Evolutionary conservation across 2,113 vertebrate species (phyloP), one percentile per base, ranked within the genome.

Genomic region (Ancistrus triradiatus): DNA sequence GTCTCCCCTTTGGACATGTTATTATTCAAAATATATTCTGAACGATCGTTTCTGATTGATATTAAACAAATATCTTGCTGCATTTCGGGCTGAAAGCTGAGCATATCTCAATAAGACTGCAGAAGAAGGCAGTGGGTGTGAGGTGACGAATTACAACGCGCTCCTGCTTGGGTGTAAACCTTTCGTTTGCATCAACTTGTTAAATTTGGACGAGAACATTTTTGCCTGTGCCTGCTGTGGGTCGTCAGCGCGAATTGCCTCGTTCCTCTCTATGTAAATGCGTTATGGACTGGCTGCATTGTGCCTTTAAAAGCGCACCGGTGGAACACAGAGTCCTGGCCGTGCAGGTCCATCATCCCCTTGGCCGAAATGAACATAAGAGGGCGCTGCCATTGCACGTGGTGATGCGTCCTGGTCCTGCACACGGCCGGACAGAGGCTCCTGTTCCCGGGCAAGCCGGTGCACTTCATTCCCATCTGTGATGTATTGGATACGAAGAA

Each of bases 351-450:
- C 79, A 74, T 82, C 81, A 83, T 85, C 85, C 83, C 83, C 74
- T 66, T 84, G 85, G 86, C 81, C 85, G 77, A 77, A 85, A 73
- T 89, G 89, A 88, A 90, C 89, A 89, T 89, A 87, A 90, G 89
- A 89, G 89, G 89, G 89, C 89, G 89, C 89, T 89, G 81, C 89
- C 87, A 87, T 86, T 82, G 87, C 89, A 89, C 89, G 87, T 89
- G 89, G 87, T 78, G n/a, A 70, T 40, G 63, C 80, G 75, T 64
- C 78, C 78, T 85, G 82, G 78, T 83, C 86, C 74, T 71, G 73
- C 79, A 59, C 47, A 55, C 71, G 78, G 75, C 75, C 74, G 82
- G 80, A 85, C 86, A 83, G 70, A 69, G 77, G 69, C 47, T 27
- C 50, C 27, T 35, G 19, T 19, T 73, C 52, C 38, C 18, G 27